A percentile compares a stretch with the other conserved stretches of the same genome.
Conservation (phyloP, 2,797 vertebrate species). For the Phoxinus dragarum region DNA sequence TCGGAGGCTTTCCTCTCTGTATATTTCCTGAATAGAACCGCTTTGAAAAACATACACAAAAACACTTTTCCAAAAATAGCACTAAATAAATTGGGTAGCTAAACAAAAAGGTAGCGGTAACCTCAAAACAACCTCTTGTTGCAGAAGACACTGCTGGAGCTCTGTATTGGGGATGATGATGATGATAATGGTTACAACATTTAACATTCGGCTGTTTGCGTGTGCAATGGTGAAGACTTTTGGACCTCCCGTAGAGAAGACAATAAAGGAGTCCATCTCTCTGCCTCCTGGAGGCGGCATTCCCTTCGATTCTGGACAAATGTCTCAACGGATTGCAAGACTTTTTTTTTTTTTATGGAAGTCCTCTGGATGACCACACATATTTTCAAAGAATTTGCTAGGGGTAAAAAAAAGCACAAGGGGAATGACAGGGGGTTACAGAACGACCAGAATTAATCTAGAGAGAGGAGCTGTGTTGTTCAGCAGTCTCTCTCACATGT, state of each 20-base stretch:
- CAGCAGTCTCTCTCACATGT: conserved; percentile 3
- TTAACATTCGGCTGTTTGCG: conserved; percentile 8
- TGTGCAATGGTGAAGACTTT: not conserved
- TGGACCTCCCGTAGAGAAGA: conserved; percentile 13
- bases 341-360: conserved; percentile 34
- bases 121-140: conserved; percentile 15
- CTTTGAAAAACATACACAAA: conserved; percentile 37
- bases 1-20: conserved; percentile 32
- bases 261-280: conserved; percentile 17
- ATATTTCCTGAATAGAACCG: conserved; percentile 18
- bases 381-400: conserved; percentile 15
- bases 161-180: conserved; percentile 4
- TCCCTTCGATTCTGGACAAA: conserved; percentile 7
- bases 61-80: conserved; percentile 3
- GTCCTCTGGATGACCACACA: conserved; percentile 39
- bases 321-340: conserved; percentile 20
- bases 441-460: conserved; percentile 6
- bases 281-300: not conserved
- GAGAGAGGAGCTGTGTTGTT: conserved; percentile 34
- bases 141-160: not conserved
- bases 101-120: not conserved
- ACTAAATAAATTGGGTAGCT: not conserved
- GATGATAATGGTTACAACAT: not conserved
- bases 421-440: conserved; percentile 18
- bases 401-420: not conserved